These are phyloP conservation scores for Cataglyphis cursor DNA, from an alignment of 2,888 invertebrate genomes.

Conservation along the genomic window DNA sequence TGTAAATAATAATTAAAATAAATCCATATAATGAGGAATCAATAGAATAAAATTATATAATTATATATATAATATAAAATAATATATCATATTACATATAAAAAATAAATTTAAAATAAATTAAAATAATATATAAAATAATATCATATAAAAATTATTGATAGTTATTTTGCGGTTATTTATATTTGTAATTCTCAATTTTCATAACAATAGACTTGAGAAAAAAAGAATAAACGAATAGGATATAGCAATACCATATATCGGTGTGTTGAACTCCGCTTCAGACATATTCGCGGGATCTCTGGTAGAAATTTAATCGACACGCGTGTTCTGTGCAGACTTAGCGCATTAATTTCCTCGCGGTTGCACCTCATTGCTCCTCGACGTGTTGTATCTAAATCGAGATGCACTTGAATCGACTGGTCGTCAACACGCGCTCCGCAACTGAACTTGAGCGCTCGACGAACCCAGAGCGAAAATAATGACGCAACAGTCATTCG, in stretches of 20 bases:
- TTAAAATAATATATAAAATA: background rate
- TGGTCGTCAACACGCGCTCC: slow-evolving; percentile 12
- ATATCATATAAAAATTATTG: background rate
- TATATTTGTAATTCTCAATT: background rate
- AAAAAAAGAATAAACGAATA: background rate
- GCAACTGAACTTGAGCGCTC: slow-evolving; percentile 46
- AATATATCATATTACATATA: no score
- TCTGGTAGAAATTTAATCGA: slow-evolving; percentile 62
- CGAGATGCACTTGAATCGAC: slow-evolving; percentile 74
- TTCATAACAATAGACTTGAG: background rate
- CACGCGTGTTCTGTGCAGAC: slow-evolving; percentile 59
- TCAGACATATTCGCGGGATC: slow-evolving; percentile 24
- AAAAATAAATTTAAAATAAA: no score
- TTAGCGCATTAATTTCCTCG: slow-evolving; percentile 63
- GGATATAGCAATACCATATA: background rate
- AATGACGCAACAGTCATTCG: background rate
- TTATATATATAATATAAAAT: background rate
- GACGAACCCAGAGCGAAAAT: slow-evolving; percentile 2
- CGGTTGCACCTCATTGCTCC: slow-evolving; percentile 69
- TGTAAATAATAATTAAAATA: background rate
- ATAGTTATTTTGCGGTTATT: background rate
- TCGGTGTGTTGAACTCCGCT: slow-evolving; percentile 2
- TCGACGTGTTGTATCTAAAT: slow-evolving; percentile 68
- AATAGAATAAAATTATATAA: background rate
- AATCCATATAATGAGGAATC: background rate